Conservation (phyloP, 2,113 vertebrate species). For the Tupaia chinensis region DNA sequence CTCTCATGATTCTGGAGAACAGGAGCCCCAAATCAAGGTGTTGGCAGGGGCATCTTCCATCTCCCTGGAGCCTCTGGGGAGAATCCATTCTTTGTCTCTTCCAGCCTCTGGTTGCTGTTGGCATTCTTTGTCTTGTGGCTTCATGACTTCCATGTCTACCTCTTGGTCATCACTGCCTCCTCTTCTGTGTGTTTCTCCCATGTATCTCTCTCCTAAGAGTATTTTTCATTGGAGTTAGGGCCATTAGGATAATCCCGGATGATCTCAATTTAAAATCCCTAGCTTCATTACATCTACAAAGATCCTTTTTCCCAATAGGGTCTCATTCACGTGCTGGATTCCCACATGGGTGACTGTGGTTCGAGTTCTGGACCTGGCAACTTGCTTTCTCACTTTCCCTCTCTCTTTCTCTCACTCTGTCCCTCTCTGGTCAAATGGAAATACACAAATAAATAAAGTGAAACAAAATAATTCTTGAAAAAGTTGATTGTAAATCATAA, state of each 20-base stretch:
- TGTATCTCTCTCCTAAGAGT: not conserved
- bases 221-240: not conserved
- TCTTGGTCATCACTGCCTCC: not conserved
- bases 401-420: too few species aligned
- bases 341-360: too few species aligned
- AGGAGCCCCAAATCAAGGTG: not conserved
- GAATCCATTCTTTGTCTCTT: not conserved
- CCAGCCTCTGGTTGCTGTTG: not conserved
- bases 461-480: not conserved
- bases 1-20: not conserved
- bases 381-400: too few species aligned
- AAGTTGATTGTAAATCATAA: not conserved
- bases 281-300: not conserved
- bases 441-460: too few species aligned
- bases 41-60: not conserved
- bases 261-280: slow-evolving; percentile 2
- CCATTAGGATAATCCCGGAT: not conserved
- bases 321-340: not conserved
- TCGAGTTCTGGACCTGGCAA: too few species aligned
- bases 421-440: too few species aligned
- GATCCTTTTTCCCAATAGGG: not conserved
- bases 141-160: not conserved
- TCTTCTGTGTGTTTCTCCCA: not conserved
- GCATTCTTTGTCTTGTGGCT: not conserved
- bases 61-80: not conserved